A percentile compares a stretch with the other conserved stretches of the same genome.
Conservation (phyloP, 2,888 invertebrate genomes). For the Tipula unca region DNA sequence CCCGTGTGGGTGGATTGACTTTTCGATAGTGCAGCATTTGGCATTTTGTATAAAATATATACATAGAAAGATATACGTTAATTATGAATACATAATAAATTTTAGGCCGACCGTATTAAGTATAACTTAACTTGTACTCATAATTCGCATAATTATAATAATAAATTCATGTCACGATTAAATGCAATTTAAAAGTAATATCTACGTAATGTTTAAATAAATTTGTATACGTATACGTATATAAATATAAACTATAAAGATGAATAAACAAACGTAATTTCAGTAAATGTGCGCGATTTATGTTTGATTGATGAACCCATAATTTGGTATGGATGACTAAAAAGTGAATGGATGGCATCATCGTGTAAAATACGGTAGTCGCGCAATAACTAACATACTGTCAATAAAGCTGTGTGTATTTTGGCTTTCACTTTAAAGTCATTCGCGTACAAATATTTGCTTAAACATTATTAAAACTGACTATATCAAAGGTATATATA, state of each 20-base stretch:
- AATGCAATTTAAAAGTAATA: neutral
- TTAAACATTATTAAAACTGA: neutral
- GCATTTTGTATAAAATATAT: neutral
- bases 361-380: neutral
- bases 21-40: neutral
- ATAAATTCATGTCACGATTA: neutral
- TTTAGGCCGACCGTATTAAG: neutral
- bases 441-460: neutral
- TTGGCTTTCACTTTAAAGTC: neutral
- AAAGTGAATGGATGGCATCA: neutral
- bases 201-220: neutral
- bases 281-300: neutral
- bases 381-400: neutral
- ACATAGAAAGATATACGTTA: no score
- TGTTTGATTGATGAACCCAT: neutral
- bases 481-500: neutral
- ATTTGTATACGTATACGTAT: neutral
- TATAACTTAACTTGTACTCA: neutral
- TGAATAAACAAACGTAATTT: neutral
- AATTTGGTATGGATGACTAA: neutral
- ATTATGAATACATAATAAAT: no score
- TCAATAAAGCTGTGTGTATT: neutral
- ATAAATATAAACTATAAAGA: neutral
- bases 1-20: neutral
- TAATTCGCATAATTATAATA: neutral